Evolutionary conservation across 2,888 invertebrate species (phyloP).

Genomic region (Melanargia galathea): DNA sequence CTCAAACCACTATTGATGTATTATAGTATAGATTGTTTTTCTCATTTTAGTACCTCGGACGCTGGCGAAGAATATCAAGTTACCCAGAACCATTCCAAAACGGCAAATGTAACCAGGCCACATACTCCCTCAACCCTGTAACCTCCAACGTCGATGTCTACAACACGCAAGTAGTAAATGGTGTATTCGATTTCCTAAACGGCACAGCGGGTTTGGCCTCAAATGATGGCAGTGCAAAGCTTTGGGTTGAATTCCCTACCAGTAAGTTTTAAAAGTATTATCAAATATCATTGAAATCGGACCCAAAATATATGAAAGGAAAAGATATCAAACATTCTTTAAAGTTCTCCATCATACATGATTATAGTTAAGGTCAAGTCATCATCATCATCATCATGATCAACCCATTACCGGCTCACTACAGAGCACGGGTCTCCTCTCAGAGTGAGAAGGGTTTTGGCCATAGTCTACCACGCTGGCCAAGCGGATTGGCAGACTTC

Average conservation of each 20-base stretch:
- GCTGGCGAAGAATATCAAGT: conserved; percentile 84
- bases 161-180: conserved; percentile 64
- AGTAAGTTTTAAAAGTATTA: conserved; percentile 51
- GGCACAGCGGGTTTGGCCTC: conserved; percentile 71
- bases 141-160: conserved; percentile 46
- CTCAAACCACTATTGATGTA: not conserved
- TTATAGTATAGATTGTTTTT: not conserved
- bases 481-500: no score
- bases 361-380: no score
- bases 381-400: no score
- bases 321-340: no score
- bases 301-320: not conserved
- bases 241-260: conserved; percentile 79
- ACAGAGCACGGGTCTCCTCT: no score
- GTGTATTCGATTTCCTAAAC: conserved; percentile 69
- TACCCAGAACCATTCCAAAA: conserved; percentile 83
- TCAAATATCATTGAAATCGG: not conserved
- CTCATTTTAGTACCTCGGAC: conserved; percentile 53
- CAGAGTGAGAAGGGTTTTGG: no score
- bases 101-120: conserved; percentile 83
- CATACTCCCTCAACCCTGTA: conserved; percentile 65
- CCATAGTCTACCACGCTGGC: no score
- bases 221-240: conserved; percentile 73
- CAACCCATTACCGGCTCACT: no score
- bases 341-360: no score